Percentiles rank a stretch among this genome's conserved stretches.
Evolutionary conservation across 2,888 invertebrate species (phyloP).

Genomic region (Anagyrus pseudococci): DNA sequence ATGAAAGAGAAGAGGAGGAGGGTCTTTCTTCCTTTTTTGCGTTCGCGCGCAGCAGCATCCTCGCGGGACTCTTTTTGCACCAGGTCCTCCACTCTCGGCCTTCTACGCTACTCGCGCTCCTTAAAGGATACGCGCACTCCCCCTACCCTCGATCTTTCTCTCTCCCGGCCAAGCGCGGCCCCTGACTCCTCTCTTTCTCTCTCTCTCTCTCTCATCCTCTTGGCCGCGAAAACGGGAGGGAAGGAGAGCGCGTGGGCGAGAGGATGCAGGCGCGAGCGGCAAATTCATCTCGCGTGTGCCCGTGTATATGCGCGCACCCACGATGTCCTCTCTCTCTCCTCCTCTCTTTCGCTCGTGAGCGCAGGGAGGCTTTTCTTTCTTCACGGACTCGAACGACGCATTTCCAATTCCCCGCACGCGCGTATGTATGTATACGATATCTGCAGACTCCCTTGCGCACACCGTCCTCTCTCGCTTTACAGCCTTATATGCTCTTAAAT

Average conservation of each 20-base stretch:
- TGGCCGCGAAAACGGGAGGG: conserved; percentile 3
- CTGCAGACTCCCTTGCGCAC: no score
- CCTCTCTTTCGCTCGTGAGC: no score
- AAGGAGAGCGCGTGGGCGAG: conserved; percentile 48
- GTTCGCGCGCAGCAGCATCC: neutral
- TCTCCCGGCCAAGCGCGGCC: conserved; percentile 9
- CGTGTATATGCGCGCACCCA: no score
- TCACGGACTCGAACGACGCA: no score
- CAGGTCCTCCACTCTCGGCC: conserved; percentile 37
- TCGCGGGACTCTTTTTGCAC: conserved; percentile 24
- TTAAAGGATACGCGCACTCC: conserved; percentile 11
- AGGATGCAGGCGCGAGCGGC: conserved; percentile 46
- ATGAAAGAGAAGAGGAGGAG: no score
- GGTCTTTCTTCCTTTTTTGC: conserved; percentile 54
- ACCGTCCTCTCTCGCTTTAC: no score
- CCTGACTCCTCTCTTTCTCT: conserved; percentile 15
- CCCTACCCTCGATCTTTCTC: conserved; percentile 9
- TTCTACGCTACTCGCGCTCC: neutral
- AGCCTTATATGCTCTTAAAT: no score
- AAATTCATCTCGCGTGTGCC: conserved; percentile 54
- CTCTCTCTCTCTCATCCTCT: conserved; percentile 31
- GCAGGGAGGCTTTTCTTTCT: no score
- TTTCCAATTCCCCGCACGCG: no score
- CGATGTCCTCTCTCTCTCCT: no score
- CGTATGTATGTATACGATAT: no score